Evolutionary conservation across 2,797 vertebrate species (phyloP), one percentile per base, ranked within the genome.

Genomic region (Thaleichthys pacificus): DNA sequence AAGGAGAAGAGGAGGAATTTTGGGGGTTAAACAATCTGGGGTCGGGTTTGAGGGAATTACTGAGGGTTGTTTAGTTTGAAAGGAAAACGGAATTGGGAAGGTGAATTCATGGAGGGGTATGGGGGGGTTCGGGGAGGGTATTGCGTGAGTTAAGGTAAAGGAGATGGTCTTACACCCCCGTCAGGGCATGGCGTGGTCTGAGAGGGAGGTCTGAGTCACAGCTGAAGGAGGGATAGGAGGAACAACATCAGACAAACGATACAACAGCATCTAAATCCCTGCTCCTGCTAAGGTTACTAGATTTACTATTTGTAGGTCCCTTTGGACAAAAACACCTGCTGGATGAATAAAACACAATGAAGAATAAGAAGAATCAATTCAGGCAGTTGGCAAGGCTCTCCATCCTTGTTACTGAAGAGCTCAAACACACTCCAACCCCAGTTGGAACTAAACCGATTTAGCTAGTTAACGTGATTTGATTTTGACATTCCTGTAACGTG

Each of bases 181-280:
- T 86, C 84, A 89, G 76, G 79, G 74, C 71, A 77, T 72, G 84
- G 78, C 84, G 66, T 75, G 85, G 76, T 86, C 85, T 86, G 82
- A 89, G 80, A 70, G 74, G 76, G 65, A 60, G 71, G 78, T 66
- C 71, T 71, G 81, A 70, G 79, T 82, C 86, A 86, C 76, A 82
- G 87, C 88, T 90, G 82, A 80, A 88, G 82, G 77, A 76, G 69
- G 86, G 78, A 87, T 77, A 84, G 84, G 82, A 85, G 83, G 85
- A 81, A 65, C 28, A 69, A 83, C 47, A 76, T 86, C 81, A 87
- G 79, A 76, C 70, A 72, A 66, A 81, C 51, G 56, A 68, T 24
- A 65, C 66, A 68, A 73, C 15, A 63, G n/a, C n/a, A 14, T 51
- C 32, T 68, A 61, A 76, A 68, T 51, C 76, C 4, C 51, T 71